Conservation (phyloP, 2,113 vertebrate genomes). For the Glaucidium brasilianum region DNA sequence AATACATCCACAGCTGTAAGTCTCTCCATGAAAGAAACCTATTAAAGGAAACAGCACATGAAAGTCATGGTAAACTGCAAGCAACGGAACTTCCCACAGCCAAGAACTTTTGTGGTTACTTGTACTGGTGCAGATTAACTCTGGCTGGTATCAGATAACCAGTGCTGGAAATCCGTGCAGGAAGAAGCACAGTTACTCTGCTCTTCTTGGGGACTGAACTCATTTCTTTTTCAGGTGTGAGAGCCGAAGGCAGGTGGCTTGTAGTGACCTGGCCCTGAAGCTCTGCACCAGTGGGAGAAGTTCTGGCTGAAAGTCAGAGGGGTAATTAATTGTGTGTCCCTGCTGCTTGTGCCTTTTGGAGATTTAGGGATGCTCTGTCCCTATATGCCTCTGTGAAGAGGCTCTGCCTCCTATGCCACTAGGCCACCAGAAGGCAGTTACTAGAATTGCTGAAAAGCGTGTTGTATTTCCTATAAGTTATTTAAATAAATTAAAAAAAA, state of each 20-base stretch:
- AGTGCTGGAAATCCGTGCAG: not conserved
- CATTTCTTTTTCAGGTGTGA: not conserved
- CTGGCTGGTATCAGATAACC: not conserved
- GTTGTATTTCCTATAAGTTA: not conserved
- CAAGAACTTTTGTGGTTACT: not conserved
- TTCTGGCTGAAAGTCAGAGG: not conserved
- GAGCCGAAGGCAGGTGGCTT: not conserved
- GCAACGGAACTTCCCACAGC: not conserved
- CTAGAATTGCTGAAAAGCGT: not conserved
- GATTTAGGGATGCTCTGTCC: not conserved
- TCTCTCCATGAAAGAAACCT: not conserved
- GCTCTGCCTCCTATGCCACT: not conserved
- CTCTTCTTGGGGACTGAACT: not conserved
- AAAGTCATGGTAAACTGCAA: not conserved
- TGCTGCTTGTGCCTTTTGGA: not conserved
- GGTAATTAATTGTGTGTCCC: not conserved
- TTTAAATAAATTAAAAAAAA: not conserved
- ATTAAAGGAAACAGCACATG: not conserved
- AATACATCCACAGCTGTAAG: not conserved
- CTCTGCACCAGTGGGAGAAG: not conserved
- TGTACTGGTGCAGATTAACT: not conserved
- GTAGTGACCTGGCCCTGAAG: not conserved
- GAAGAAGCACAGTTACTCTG: not conserved
- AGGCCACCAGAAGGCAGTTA: not conserved
- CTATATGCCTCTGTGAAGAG: too few species aligned